Evolutionary conservation across 2,113 vertebrate species (phyloP).

Genomic region (Cottus gobio): DNA sequence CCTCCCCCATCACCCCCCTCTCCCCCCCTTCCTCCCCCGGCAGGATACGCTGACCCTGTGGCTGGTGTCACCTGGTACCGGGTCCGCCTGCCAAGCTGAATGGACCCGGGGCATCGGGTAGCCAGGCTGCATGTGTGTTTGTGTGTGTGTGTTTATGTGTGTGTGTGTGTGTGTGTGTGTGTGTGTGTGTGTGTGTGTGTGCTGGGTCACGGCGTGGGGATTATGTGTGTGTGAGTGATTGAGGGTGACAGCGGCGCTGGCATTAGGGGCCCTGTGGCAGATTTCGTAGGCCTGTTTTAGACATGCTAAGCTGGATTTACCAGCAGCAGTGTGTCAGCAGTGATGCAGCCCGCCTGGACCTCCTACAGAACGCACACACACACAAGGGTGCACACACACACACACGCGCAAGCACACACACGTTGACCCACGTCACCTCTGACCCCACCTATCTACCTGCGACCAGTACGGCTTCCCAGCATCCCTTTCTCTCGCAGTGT

Average conservation of each 20-base stretch:
- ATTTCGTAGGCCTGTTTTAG: slow-evolving; percentile 83
- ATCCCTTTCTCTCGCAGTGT: not conserved
- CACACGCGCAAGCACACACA: slow-evolving; percentile 36
- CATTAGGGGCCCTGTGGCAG: slow-evolving; percentile 83
- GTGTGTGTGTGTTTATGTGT: slow-evolving; percentile 46
- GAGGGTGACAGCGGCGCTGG: slow-evolving; percentile 83
- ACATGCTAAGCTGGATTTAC: slow-evolving; percentile 85
- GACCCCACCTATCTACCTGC: slow-evolving; percentile 43
- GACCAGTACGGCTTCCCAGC: slow-evolving; percentile 15
- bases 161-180: slow-evolving; percentile 56
- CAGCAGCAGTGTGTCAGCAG: slow-evolving; percentile 81
- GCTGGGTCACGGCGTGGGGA: slow-evolving; percentile 80
- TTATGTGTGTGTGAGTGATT: slow-evolving; percentile 84
- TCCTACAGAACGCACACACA: slow-evolving; percentile 70
- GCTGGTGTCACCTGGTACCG: slow-evolving; percentile 78
- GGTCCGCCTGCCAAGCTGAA: slow-evolving; percentile 61
- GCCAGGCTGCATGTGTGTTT: slow-evolving; percentile 23
- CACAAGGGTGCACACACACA: slow-evolving; percentile 13
- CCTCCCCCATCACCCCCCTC: slow-evolving; percentile 8
- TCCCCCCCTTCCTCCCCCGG: slow-evolving; percentile 4
- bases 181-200: slow-evolving; percentile 55
- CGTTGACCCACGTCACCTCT: slow-evolving; percentile 36
- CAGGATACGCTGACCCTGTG: slow-evolving; percentile 69
- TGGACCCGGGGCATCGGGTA: slow-evolving; percentile 52
- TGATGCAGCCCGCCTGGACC: slow-evolving; percentile 76